Evolutionary conservation across 64 coral and sea anemone species (phyloP).

Genomic region (Exaiptasia diaphana): DNA sequence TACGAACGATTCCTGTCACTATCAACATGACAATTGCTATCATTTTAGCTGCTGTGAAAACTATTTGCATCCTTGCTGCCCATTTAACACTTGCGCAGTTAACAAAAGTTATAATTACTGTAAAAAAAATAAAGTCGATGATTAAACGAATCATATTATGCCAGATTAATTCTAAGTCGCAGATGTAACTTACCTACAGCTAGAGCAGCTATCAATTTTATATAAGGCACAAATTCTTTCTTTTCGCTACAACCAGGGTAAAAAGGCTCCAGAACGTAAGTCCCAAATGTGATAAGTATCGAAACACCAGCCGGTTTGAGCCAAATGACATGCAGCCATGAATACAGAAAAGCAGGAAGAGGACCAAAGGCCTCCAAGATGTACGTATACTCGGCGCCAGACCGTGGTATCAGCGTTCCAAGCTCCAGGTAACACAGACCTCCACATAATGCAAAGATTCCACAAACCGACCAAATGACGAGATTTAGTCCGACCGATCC

Average conservation of each 20-base stretch:
- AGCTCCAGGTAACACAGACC: constrained; percentile 76
- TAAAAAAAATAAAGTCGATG: not conserved
- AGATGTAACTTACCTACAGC: constrained; percentile 57
- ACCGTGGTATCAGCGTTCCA: constrained; percentile 69
- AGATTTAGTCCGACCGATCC: constrained; percentile 84
- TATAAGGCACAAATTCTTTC: constrained; percentile 32
- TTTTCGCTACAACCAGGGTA: constrained; percentile 69
- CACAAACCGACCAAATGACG: constrained; percentile 78
- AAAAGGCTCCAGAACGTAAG: constrained; percentile 72
- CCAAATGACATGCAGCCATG: constrained; percentile 60
- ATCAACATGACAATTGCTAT: constrained; percentile 71
- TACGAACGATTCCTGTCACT: constrained; percentile 52
- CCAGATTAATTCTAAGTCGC: no score
- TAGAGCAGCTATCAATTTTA: constrained; percentile 78
- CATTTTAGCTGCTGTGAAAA: constrained; percentile 73
- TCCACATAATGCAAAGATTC: constrained; percentile 60
- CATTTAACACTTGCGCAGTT: constrained; percentile 84
- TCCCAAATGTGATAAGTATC: constrained; percentile 75
- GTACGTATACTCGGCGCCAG: constrained; percentile 72
- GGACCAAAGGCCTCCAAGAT: constrained; percentile 69
- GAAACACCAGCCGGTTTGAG: constrained; percentile 66
- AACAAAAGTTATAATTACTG: constrained; percentile 70
- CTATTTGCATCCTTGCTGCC: constrained; percentile 55
- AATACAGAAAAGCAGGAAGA: constrained; percentile 72
- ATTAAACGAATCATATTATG: no score